Evolutionary conservation across 1,140 invertebrate genomes (phyloP).

Genomic region (Bombus sylvicola): DNA sequence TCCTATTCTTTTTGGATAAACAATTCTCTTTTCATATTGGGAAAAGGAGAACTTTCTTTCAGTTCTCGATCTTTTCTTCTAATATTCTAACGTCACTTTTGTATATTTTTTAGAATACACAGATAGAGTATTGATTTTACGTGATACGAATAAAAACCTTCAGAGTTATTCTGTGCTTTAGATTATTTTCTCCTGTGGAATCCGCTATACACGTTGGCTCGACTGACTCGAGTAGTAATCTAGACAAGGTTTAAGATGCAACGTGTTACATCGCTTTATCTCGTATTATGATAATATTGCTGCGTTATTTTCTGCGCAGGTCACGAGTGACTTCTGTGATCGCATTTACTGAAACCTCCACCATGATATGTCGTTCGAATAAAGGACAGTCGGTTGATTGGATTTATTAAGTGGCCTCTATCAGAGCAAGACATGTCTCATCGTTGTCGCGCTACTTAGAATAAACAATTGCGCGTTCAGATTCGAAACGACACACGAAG

Average conservation of each 20-base stretch:
- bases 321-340: not conserved
- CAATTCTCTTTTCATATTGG: too few species aligned
- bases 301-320: not conserved
- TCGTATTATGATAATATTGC: not conserved
- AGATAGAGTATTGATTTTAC: too few species aligned
- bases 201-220: too few species aligned
- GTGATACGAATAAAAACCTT: too few species aligned
- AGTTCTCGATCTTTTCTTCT: too few species aligned
- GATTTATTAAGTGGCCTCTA: not conserved
- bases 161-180: too few species aligned
- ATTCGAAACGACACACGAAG: not conserved
- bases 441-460: not conserved
- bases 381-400: not conserved
- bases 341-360: not conserved
- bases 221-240: not conserved
- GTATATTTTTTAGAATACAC: too few species aligned
- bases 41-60: too few species aligned
- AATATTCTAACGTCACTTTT: too few species aligned
- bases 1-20: too few species aligned
- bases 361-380: not conserved
- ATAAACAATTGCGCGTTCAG: slow-evolving; percentile 14
- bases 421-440: not conserved
- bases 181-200: too few species aligned
- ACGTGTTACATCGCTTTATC: not conserved
- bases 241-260: not conserved